These are phyloP conservation scores for Rugalucina vietnamica DNA, from an alignment of 2,888 invertebrate species.

Conservation along the genomic window DNA sequence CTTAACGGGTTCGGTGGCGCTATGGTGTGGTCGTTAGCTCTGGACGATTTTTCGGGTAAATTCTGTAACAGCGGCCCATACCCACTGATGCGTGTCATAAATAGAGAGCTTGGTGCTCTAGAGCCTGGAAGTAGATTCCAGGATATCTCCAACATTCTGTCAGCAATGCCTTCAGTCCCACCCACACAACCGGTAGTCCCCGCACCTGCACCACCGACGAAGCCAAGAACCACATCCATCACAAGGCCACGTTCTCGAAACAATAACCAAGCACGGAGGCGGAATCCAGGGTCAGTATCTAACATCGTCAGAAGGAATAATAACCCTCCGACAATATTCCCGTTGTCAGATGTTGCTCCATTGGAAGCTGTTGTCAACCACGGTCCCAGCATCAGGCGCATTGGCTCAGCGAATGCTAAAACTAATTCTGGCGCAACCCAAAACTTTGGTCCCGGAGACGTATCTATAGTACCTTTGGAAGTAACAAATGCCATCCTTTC, in stretches of 20 bases:
- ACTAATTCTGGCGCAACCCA: background rate
- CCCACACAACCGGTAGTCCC: background rate
- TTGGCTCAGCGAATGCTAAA: background rate
- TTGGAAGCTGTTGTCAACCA: background rate
- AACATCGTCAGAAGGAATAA: background rate
- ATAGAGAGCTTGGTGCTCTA: conserved; percentile 44
- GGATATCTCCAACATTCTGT: background rate
- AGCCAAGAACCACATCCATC: background rate
- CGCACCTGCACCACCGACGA: background rate
- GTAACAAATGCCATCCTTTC: background rate
- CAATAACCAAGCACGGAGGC: background rate
- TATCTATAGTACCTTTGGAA: background rate
- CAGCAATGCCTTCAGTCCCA: background rate
- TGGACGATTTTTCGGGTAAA: conserved; percentile 69
- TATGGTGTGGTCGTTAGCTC: conserved; percentile 69
- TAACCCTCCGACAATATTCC: background rate
- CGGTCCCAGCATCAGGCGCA: background rate
- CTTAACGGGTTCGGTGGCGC: conserved; percentile 67
- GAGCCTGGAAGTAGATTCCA: background rate
- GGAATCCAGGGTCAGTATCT: background rate
- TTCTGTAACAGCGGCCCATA: conserved; percentile 64
- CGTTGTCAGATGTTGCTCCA: background rate
- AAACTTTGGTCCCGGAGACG: background rate
- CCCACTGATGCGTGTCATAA: conserved; percentile 64
- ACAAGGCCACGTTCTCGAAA: background rate